Evolutionary conservation across 92 coral and sea anemone species (phyloP).

Genomic region (Siderastrea radians): DNA sequence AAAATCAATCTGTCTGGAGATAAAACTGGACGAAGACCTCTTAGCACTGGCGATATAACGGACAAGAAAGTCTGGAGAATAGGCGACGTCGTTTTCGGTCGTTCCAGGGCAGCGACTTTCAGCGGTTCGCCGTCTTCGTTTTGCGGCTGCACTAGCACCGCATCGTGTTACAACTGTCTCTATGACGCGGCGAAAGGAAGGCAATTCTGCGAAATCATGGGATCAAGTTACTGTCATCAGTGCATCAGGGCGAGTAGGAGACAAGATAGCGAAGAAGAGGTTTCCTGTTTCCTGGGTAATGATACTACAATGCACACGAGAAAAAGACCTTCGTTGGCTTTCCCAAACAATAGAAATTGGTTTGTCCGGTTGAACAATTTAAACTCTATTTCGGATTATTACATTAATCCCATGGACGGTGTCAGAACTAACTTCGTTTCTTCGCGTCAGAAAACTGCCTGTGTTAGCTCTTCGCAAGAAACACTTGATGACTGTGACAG

Average conservation of each 20-base stretch:
- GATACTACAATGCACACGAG: not conserved
- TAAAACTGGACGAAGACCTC: not conserved
- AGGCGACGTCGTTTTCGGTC: not conserved
- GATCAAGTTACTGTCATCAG: slow-evolving; percentile 3
- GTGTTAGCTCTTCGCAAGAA: not conserved
- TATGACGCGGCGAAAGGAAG: not conserved
- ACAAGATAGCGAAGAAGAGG: not conserved
- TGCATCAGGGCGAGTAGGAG: slow-evolving; percentile 11
- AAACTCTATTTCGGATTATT: slow-evolving; percentile 20
- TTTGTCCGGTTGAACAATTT: slow-evolving; percentile 30
- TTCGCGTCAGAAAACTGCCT: not conserved
- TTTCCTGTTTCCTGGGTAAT: not conserved
- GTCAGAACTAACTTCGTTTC: not conserved
- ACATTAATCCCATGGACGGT: slow-evolving; percentile 5
- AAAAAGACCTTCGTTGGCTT: not conserved
- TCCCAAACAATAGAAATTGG: slow-evolving; percentile 1
- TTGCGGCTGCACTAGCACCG: not conserved
- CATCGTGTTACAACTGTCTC: slow-evolving; percentile 3
- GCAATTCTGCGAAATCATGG: slow-evolving; percentile 44
- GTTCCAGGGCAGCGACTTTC: not conserved
- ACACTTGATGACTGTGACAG: not conserved
- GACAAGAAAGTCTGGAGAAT: not conserved
- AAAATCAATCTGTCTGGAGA: not conserved
- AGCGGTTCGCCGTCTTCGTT: not conserved
- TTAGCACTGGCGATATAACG: not conserved